A percentile compares a stretch with the other conserved stretches of the same genome.
Conservation (phyloP, 2,113 vertebrate genomes). For the Calidris pygmaea region DNA sequence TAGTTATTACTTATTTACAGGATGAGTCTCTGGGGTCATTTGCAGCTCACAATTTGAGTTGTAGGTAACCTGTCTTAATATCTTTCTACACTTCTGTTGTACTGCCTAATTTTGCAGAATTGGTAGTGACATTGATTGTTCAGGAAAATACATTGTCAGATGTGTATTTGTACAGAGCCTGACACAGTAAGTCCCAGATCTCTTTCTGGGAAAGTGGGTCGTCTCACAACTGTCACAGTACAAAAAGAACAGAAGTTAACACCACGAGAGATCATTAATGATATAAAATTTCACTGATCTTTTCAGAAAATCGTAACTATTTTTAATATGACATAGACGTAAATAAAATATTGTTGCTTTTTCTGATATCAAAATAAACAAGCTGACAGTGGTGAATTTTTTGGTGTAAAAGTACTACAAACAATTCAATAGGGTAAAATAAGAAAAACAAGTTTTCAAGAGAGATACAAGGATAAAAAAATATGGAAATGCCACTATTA, state of each 20-base stretch:
- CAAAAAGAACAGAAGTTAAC: neutral
- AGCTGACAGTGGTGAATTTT: neutral
- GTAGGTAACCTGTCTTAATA: neutral
- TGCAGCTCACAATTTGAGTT: neutral
- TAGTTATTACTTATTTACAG: neutral
- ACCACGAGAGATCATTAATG: too few relatives aligned
- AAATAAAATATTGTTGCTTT: neutral
- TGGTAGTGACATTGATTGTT: neutral
- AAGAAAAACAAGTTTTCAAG: neutral
- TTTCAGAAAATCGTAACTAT: neutral
- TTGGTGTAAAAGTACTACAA: neutral
- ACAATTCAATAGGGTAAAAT: neutral
- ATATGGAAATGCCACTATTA: neutral
- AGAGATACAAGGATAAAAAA: neutral
- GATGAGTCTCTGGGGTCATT: neutral
- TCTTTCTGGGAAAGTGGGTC: neutral
- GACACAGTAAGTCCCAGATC: too few relatives aligned
- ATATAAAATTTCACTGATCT: neutral
- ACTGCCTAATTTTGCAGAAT: neutral
- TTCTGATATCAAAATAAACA: neutral
- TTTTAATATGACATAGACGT: neutral
- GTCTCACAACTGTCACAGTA: neutral
- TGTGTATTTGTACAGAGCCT: neutral
- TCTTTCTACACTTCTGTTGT: neutral
- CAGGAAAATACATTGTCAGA: neutral